These are phyloP conservation scores for Drosophila fuyamai DNA, from an alignment of 1,140 invertebrate species.

Conservation along the genomic window DNA sequence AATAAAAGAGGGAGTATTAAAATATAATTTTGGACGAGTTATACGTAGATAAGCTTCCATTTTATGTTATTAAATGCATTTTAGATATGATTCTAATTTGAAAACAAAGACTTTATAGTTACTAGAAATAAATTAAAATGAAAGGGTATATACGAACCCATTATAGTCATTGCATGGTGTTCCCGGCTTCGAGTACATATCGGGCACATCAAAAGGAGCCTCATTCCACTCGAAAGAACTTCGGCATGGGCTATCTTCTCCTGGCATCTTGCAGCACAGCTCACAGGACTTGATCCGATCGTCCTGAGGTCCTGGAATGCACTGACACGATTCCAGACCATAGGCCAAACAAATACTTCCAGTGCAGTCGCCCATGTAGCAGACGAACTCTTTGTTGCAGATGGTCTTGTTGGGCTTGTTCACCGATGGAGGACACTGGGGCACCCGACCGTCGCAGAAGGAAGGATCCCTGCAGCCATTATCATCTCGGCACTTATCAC, in stretches of 20 bases:
- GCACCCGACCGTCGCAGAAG: conserved; percentile 93
- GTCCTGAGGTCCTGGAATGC: conserved; percentile 90
- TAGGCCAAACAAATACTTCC: conserved; percentile 97
- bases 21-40: background rate
- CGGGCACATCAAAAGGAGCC: conserved; percentile 94
- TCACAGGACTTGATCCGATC: conserved; percentile 94
- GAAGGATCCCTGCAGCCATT: conserved; percentile 96
- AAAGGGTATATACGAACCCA: conserved; percentile 86
- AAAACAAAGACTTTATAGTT: no score
- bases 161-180: conserved; percentile 99
- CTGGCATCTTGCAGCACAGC: conserved; percentile 94
- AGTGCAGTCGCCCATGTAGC: conserved; percentile 97
- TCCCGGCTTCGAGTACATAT: conserved; percentile 96
- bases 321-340: conserved; percentile 98
- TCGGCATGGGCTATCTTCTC: conserved; percentile 91
- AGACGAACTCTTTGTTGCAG: conserved; percentile 97
- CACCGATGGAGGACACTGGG: conserved; percentile 94
- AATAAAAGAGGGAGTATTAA: background rate
- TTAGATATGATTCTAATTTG: no score
- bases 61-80: background rate
- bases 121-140: no score
- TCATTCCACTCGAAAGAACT: conserved; percentile 97
- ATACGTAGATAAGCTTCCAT: background rate
- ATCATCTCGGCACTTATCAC: conserved; percentile 95
- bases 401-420: conserved; percentile 97